Evolutionary conservation across 2,113 vertebrate genomes (phyloP).

Genomic region (Trichomycterus rosablanca): DNA sequence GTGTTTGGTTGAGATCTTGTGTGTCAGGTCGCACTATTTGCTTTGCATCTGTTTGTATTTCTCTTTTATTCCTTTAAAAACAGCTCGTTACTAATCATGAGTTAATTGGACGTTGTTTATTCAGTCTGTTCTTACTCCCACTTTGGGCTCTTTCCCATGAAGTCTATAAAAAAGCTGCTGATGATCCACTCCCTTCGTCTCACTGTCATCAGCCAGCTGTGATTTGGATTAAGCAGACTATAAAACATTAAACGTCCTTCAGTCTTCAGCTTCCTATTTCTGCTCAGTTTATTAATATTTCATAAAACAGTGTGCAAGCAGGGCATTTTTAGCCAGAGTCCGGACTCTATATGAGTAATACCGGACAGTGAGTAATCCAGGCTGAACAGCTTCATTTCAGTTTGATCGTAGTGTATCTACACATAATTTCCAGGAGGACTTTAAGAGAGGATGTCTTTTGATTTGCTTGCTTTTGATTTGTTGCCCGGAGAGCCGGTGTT

Average conservation of each 20-base stretch:
- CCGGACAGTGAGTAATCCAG: constrained; percentile 28
- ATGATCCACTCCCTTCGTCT: constrained; percentile 3
- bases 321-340: constrained; percentile 47
- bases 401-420: constrained; percentile 25
- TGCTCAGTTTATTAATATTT: constrained; percentile 64
- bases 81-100: background rate
- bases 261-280: too few species aligned
- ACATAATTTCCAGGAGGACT: too few species aligned
- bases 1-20: background rate
- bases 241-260: constrained; percentile 65
- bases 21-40: background rate
- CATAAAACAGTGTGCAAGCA: constrained; percentile 57
- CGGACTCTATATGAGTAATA: constrained; percentile 18
- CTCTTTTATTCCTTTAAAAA: background rate
- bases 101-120: background rate
- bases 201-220: constrained; percentile 20
- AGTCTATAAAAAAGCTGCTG: background rate
- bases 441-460: too few species aligned
- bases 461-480: constrained; percentile 22
- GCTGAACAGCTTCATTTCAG: constrained; percentile 43
- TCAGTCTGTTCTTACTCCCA: background rate
- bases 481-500: constrained; percentile 1
- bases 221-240: constrained; percentile 56
- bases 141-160: background rate
- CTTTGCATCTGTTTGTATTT: background rate